A percentile compares a stretch with the other conserved stretches of the same genome.
Evolutionary conservation across 2,113 vertebrate species (phyloP).

Genomic region (Oxyruncus cristatus): DNA sequence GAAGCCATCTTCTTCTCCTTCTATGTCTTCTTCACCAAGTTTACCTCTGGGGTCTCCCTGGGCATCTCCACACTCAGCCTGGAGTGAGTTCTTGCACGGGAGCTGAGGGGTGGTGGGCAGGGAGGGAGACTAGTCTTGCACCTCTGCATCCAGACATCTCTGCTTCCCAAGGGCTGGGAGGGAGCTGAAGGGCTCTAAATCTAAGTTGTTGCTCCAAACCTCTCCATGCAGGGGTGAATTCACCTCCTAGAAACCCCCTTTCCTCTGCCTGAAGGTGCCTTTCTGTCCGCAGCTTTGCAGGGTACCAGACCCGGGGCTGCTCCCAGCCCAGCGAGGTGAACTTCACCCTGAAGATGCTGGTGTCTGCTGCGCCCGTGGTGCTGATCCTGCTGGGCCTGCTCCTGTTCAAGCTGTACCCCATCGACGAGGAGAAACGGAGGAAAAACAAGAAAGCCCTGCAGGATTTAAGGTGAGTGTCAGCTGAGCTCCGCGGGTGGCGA

Average conservation of each 20-base stretch:
- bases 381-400: constrained; percentile 86
- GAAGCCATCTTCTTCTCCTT: constrained; percentile 97
- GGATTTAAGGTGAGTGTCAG: constrained; percentile 76
- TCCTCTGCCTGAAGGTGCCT: not conserved
- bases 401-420: constrained; percentile 89
- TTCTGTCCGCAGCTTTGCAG: constrained; percentile 81
- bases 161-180: not conserved
- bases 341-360: constrained; percentile 88
- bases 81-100: constrained; percentile 74
- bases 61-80: constrained; percentile 93
- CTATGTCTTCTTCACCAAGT: constrained; percentile 97
- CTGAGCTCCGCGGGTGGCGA: not conserved
- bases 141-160: not conserved
- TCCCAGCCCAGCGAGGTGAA: constrained; percentile 79
- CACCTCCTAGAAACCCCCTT: not conserved
- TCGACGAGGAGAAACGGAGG: constrained; percentile 82
- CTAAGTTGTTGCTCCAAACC: not conserved
- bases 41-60: constrained; percentile 89
- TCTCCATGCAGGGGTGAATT: not conserved
- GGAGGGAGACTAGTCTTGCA: not conserved
- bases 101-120: not conserved
- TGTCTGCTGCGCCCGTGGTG: constrained; percentile 81
- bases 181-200: not conserved
- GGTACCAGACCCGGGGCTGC: constrained; percentile 83
- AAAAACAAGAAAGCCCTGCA: constrained; percentile 86